Evolutionary conservation across 1,140 invertebrate species (phyloP).

Genomic region (Gyrodactylus salaris): DNA sequence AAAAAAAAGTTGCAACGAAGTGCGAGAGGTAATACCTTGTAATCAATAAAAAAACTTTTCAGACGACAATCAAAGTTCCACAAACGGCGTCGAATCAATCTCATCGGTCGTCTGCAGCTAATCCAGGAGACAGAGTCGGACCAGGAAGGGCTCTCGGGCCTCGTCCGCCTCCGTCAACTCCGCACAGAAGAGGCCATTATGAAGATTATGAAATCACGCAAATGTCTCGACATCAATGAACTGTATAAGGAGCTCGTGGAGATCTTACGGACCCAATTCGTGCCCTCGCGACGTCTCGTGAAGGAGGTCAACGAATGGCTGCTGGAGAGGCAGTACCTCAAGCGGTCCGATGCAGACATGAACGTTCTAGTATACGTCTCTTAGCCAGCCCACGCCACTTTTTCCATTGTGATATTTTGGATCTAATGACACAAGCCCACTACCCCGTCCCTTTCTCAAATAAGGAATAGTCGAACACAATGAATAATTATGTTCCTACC

Average conservation of each 20-base stretch:
- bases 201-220: conserved; percentile 89
- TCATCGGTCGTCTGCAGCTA: conserved; percentile 62
- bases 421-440: too few species aligned
- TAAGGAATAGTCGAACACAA: too few species aligned
- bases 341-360: conserved; percentile 21
- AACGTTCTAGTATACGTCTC: background rate
- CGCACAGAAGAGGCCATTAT: conserved; percentile 63
- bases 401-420: too few species aligned
- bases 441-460: too few species aligned
- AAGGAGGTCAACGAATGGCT: conserved; percentile 97
- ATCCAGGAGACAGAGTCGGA: conserved; percentile 52
- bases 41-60: too few species aligned
- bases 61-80: conserved; percentile 72
- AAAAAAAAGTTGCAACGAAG: too few species aligned
- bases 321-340: conserved; percentile 90
- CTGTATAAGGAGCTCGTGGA: conserved; percentile 78
- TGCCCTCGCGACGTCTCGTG: conserved; percentile 91
- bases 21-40: too few species aligned
- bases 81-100: conserved; percentile 61
- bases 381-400: background rate
- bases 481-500: too few species aligned
- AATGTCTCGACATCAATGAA: conserved; percentile 58
- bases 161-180: conserved; percentile 7
- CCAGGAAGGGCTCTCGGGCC: conserved; percentile 21
- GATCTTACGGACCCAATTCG: conserved; percentile 92